Conservation (phyloP, 2,888 invertebrate species). For the Cyaniris semiargus region DNA sequence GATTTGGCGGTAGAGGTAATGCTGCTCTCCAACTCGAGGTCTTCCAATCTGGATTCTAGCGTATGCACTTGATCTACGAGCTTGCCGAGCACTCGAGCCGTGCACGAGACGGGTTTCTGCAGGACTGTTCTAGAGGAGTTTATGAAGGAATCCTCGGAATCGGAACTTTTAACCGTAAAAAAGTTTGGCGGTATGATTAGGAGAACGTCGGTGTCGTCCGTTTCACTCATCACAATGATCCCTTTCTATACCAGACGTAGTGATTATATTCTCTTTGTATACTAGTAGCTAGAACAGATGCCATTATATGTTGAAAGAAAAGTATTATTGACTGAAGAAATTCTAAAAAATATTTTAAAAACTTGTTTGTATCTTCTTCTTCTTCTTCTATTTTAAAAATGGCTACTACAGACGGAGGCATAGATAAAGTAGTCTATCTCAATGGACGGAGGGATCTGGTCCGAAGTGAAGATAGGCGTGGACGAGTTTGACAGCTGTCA, state of each 20-base stretch:
- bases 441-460: too few species aligned
- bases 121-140: conserved; percentile 73
- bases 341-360: background rate
- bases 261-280: too few species aligned
- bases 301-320: conserved; percentile 57
- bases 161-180: conserved; percentile 82
- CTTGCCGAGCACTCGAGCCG: conserved; percentile 74
- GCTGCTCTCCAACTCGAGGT: conserved; percentile 60
- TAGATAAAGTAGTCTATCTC: too few species aligned
- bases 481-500: too few species aligned
- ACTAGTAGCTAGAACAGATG: conserved; percentile 46
- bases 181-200: conserved; percentile 89
- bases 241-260: conserved; percentile 36
- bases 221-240: conserved; percentile 74
- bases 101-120: conserved; percentile 68
- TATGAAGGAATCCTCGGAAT: conserved; percentile 74
- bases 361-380: background rate
- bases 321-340: background rate
- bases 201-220: conserved; percentile 91
- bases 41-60: conserved; percentile 78
- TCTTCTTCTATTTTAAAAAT: too few species aligned
- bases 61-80: conserved; percentile 83
- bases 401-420: too few species aligned
- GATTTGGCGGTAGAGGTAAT: conserved; percentile 55
- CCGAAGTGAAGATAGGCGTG: too few species aligned